A percentile compares a stretch with the other conserved stretches of the same genome.
phyloP scores from a whole-genome alignment of 1,140 invertebrate genomes.

The Pectinophora gossypiella region DNA sequence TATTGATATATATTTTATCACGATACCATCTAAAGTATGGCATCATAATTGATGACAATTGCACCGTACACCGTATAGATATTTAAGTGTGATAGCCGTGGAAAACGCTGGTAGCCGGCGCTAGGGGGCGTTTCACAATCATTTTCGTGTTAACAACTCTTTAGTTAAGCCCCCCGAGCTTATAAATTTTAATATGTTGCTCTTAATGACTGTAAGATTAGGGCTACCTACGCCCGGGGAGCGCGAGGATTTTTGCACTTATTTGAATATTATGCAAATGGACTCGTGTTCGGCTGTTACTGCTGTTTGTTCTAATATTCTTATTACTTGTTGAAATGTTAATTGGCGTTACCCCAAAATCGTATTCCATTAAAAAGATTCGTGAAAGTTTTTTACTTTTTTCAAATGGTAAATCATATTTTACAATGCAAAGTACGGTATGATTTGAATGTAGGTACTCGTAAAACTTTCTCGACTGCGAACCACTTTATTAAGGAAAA shows the following conservation, averaged over 20 bases:
- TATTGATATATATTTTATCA: slow-evolving; percentile 66
- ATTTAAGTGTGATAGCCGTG: slow-evolving; percentile 12
- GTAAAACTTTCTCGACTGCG: no score
- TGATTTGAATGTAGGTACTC: no score
- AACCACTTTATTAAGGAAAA: no score
- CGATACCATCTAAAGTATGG: slow-evolving; percentile 64
- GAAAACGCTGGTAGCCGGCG: not conserved
- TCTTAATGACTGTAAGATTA: slow-evolving; percentile 54
- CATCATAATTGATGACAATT: slow-evolving; percentile 57
- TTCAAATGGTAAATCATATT: no score
- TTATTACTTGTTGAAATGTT: slow-evolving; percentile 8
- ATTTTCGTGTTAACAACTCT: slow-evolving; percentile 67
- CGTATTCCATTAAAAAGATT: no score
- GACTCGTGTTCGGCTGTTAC: slow-evolving; percentile 29
- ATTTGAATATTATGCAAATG: slow-evolving; percentile 64
- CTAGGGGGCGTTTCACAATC: slow-evolving; percentile 38
- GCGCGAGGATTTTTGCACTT: slow-evolving; percentile 46
- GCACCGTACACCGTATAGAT: slow-evolving; percentile 23
- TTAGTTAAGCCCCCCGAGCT: slow-evolving; percentile 35
- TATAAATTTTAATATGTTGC: slow-evolving; percentile 57
- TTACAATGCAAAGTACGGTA: no score
- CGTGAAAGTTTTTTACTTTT: no score
- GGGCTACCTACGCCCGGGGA: slow-evolving; percentile 7
- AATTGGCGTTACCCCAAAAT: not conserved
- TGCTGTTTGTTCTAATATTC: slow-evolving; percentile 39